Evolutionary conservation across 2,113 vertebrate species (phyloP).

Genomic region (Oenanthe melanoleuca): DNA sequence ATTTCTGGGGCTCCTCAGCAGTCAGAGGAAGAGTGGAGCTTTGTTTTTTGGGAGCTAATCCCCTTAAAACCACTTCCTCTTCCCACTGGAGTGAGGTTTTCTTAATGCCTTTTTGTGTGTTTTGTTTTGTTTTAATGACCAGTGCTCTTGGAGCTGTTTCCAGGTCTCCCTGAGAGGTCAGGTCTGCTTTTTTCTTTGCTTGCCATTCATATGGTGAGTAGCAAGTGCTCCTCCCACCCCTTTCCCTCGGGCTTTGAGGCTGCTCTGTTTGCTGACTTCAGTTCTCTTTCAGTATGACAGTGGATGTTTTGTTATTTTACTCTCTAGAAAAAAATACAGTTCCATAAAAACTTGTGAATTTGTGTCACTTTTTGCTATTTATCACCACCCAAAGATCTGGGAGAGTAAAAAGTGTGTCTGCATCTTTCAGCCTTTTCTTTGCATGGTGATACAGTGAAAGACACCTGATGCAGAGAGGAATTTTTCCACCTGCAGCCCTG

Average conservation of each 20-base stretch:
- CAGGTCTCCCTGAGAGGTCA: conserved; percentile 48
- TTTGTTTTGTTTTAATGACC: conserved; percentile 13
- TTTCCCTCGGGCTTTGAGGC: neutral
- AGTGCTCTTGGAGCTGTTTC: neutral
- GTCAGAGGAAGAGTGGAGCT: neutral
- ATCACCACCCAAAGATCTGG: neutral
- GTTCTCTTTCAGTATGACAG: neutral
- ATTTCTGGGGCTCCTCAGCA: neutral
- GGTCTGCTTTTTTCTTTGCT: neutral
- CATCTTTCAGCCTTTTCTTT: neutral
- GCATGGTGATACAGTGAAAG: neutral
- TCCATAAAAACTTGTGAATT: neutral
- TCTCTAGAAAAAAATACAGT: neutral
- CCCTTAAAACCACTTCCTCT: conserved; percentile 39
- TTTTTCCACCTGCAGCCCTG: neutral
- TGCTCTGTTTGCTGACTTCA: neutral
- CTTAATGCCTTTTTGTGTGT: conserved; percentile 43
- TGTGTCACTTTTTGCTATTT: neutral
- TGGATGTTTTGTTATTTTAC: neutral
- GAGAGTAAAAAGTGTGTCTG: neutral
- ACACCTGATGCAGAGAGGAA: neutral
- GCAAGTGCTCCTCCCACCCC: neutral
- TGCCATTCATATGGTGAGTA: conserved; percentile 24
- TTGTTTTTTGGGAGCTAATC: conserved; percentile 26
- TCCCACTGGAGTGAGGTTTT: conserved; percentile 18